Percentiles rank a stretch among this genome's conserved stretches.
Conservation (phyloP, 2,113 vertebrate genomes). For the Morphnarchus princeps region DNA sequence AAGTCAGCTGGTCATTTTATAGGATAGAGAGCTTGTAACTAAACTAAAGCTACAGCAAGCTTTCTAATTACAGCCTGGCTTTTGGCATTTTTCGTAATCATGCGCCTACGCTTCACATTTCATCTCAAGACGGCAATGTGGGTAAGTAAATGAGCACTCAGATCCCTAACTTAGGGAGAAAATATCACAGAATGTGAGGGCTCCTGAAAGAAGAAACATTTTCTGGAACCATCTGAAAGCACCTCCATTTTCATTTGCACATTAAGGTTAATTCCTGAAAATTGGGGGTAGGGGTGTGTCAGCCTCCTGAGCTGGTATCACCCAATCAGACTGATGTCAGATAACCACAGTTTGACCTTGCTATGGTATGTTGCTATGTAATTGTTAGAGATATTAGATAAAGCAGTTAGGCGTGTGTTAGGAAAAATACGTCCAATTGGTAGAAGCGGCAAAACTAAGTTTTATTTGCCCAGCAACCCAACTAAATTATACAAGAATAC, state of each 20-base stretch:
- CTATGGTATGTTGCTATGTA: background rate
- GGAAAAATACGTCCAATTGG: background rate
- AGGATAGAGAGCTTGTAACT: background rate
- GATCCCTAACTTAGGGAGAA: background rate
- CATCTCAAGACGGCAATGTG: background rate
- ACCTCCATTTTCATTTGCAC: background rate
- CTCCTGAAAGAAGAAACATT: background rate
- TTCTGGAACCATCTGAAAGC: background rate
- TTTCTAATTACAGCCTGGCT: background rate
- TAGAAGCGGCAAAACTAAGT: background rate
- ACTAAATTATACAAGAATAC: background rate
- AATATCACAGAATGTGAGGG: background rate
- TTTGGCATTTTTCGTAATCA: background rate
- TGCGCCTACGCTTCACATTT: rapidly evolving
- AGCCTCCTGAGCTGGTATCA: background rate
- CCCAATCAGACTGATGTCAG: background rate
- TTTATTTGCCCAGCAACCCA: background rate
- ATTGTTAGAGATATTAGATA: background rate
- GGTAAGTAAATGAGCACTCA: background rate
- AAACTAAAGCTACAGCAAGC: background rate
- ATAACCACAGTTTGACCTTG: background rate
- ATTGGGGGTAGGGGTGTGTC: rapidly evolving
- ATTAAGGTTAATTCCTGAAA: background rate
- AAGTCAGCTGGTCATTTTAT: rapidly evolving
- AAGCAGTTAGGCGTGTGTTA: background rate